These are phyloP conservation scores for Cynopterus brachyotis DNA, from an alignment of 2,113 vertebrate genomes.

Conservation along the genomic window DNA sequence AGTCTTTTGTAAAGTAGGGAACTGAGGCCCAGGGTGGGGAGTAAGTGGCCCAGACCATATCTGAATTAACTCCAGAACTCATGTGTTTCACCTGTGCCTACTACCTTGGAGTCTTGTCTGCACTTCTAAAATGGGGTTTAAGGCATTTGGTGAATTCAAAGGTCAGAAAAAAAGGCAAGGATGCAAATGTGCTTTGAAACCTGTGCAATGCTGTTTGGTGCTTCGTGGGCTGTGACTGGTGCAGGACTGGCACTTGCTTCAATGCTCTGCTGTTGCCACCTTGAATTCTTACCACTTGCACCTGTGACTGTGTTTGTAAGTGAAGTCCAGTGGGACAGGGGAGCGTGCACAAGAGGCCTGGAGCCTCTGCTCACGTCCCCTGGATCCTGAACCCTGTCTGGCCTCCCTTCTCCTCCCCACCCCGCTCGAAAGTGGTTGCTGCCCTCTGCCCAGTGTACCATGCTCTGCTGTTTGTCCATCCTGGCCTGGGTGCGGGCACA, in stretches of 20 bases:
- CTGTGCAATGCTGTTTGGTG: too few species aligned
- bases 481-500: neutral
- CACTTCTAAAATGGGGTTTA: neutral
- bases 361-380: neutral
- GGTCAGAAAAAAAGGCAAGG: neutral
- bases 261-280: neutral
- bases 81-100: neutral
- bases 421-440: too few species aligned
- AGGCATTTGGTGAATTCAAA: neutral
- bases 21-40: neutral
- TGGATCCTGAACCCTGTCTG: neutral
- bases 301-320: neutral
- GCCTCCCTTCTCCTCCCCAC: neutral
- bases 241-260: neutral
- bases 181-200: neutral
- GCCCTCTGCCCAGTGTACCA: neutral
- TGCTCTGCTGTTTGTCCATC: neutral
- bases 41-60: too few species aligned
- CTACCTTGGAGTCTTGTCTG: neutral
- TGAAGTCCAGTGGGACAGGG: neutral
- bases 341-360: neutral
- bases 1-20: neutral
- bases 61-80: neutral
- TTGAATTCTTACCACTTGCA: neutral
- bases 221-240: neutral